A percentile compares a stretch with the other conserved stretches of the same genome.
Conservation (phyloP, 1,140 invertebrate genomes). For the Anthonomus grandis region DNA sequence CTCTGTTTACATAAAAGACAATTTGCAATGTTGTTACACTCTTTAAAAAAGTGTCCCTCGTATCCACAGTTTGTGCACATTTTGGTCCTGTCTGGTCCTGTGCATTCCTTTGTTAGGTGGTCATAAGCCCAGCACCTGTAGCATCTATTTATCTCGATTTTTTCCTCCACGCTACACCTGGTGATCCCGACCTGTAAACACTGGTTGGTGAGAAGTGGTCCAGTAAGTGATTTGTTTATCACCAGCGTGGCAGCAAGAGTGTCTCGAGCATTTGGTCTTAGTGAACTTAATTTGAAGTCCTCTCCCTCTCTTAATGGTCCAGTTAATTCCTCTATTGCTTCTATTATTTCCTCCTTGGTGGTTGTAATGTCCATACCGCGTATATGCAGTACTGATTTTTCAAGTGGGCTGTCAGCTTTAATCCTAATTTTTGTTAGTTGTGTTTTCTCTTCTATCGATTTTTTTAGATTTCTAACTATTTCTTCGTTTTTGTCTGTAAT, state of each 20-base stretch:
- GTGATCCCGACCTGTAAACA: constrained; percentile 5
- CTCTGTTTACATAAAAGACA: constrained; percentile 13
- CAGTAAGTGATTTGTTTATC: neutral
- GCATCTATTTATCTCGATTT: constrained; percentile 15
- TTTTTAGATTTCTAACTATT: neutral
- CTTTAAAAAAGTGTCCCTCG: constrained; percentile 6
- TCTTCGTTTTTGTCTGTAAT: neutral
- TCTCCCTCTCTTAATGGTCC: too few species aligned
- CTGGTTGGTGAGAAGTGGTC: neutral
- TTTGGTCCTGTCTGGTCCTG: constrained; percentile 7
- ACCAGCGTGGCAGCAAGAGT: neutral
- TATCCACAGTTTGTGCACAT: constrained; percentile 17
- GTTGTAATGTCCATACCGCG: constrained; percentile 6
- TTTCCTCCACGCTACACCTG: constrained; percentile 18
- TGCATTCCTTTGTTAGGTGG: constrained; percentile 7
- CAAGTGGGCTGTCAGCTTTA: too few species aligned
- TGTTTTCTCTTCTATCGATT: neutral
- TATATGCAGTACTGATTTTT: too few species aligned
- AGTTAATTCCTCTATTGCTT: too few species aligned
- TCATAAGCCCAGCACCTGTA: constrained; percentile 16
- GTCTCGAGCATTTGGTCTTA: neutral
- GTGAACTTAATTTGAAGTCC: too few species aligned
- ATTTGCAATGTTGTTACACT: constrained; percentile 9
- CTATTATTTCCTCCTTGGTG: constrained; percentile 2
- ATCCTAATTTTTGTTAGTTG: neutral